phyloP scores from a whole-genome alignment of 1,140 invertebrate species.

The Apis florea region DNA sequence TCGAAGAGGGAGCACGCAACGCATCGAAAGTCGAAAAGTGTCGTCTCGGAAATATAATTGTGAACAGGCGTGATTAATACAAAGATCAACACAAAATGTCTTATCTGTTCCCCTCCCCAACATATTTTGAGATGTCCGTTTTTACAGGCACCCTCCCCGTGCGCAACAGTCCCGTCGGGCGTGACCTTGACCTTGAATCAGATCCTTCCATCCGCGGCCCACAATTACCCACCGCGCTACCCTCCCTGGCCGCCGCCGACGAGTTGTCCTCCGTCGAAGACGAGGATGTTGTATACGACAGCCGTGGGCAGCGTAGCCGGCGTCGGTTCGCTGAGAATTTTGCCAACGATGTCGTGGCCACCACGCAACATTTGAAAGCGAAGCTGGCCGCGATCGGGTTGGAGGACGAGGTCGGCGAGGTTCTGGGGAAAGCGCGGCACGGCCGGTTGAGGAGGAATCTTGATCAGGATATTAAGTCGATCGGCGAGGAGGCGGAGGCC shows the following conservation, averaged over 20 bases:
- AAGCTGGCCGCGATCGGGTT: slow-evolving; percentile 62
- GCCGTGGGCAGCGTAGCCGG: slow-evolving; percentile 74
- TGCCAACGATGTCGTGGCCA: slow-evolving; percentile 70
- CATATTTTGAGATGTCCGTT: slow-evolving; percentile 58
- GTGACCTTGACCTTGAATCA: slow-evolving; percentile 75
- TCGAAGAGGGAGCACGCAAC: too few species aligned
- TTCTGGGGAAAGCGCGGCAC: slow-evolving; percentile 1
- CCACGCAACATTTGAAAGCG: slow-evolving; percentile 71
- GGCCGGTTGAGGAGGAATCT: not conserved
- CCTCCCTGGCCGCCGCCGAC: slow-evolving; percentile 51
- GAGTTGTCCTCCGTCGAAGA: slow-evolving; percentile 64
- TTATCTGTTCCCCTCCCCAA: too few species aligned
- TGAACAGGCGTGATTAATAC: too few species aligned
- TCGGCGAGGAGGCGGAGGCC: slow-evolving; percentile 67
- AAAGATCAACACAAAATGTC: too few species aligned
- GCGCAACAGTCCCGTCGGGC: slow-evolving; percentile 69
- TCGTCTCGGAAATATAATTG: too few species aligned
- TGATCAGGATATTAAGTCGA: slow-evolving; percentile 23
- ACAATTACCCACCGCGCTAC: slow-evolving; percentile 13
- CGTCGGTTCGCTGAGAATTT: slow-evolving; percentile 73
- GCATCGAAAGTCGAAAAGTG: too few species aligned
- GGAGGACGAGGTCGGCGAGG: slow-evolving; percentile 53
- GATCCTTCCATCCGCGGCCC: slow-evolving; percentile 66
- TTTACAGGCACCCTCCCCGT: slow-evolving; percentile 77
- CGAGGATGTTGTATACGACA: slow-evolving; percentile 78